These are phyloP conservation scores for Lutjanus erythropterus DNA, from an alignment of 2,113 vertebrate species.

Conservation along the genomic window DNA sequence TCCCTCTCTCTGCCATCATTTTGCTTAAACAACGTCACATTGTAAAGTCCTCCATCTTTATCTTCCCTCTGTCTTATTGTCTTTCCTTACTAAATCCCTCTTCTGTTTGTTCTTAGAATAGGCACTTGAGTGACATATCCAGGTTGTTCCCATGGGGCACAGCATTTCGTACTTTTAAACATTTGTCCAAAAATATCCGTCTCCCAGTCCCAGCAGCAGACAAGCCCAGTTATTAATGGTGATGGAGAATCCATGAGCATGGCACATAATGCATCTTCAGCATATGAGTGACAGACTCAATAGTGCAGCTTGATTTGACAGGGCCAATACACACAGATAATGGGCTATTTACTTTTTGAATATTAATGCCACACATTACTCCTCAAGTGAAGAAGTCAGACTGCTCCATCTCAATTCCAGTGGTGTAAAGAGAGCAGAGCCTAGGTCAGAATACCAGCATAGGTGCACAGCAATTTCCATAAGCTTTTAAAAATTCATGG, in stretches of 20 bases:
- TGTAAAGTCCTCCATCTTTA: neutral
- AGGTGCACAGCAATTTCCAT: slow-evolving; percentile 64
- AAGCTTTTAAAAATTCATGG: slow-evolving; percentile 78
- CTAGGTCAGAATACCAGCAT: slow-evolving; percentile 70
- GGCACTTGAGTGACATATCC: slow-evolving; percentile 4
- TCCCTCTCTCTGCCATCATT: neutral
- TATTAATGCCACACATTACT: slow-evolving; percentile 76
- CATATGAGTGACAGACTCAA: slow-evolving; percentile 50
- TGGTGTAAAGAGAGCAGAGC: slow-evolving; percentile 58
- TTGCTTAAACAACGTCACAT: neutral
- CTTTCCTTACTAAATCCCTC: neutral
- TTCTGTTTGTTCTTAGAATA: slow-evolving; percentile 8
- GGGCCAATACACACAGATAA: slow-evolving; percentile 63
- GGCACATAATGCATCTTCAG: slow-evolving; percentile 53
- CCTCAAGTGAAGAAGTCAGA: slow-evolving; percentile 42
- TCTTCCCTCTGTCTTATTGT: slow-evolving; percentile 18
- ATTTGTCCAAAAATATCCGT: slow-evolving; percentile 59
- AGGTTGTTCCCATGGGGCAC: neutral
- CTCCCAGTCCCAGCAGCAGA: slow-evolving; percentile 29
- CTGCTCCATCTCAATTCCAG: slow-evolving; percentile 57
- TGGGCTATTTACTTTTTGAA: slow-evolving; percentile 70
- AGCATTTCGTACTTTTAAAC: slow-evolving; percentile 46
- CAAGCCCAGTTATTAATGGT: slow-evolving; percentile 50
- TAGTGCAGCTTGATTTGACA: slow-evolving; percentile 22
- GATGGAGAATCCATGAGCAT: slow-evolving; percentile 32